phyloP scores from a whole-genome alignment of 2,888 invertebrate genomes.

The Synergus gifuensis region DNA sequence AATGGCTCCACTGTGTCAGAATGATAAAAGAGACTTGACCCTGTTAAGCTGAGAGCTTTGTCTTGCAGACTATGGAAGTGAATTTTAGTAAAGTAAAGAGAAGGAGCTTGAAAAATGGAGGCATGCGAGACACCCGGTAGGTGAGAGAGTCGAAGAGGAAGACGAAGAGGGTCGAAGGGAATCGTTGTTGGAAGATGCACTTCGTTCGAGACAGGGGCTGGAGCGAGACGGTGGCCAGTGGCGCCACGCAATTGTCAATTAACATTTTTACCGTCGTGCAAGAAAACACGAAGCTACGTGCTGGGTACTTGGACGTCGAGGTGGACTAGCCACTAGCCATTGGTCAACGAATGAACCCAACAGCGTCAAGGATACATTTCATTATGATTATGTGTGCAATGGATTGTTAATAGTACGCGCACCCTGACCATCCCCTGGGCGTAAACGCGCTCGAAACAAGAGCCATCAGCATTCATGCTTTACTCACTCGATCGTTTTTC shows the following conservation, averaged over 20 bases:
- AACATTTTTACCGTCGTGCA: conserved; percentile 74
- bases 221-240: conserved; percentile 65
- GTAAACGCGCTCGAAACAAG: conserved; percentile 49
- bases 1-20: no score
- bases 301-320: conserved; percentile 57
- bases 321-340: conserved; percentile 43
- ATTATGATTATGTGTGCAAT: conserved; percentile 69
- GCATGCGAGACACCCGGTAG: conserved; percentile 32
- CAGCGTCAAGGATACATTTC: conserved; percentile 67
- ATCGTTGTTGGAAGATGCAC: conserved; percentile 41
- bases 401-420: conserved; percentile 63
- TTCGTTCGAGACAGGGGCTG: conserved; percentile 13
- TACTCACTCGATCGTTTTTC: conserved; percentile 41
- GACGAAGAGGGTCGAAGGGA: conserved; percentile 41
- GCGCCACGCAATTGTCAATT: conserved; percentile 77
- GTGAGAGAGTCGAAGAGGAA: conserved; percentile 42
- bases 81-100: conserved; percentile 25
- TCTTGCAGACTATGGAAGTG: not conserved
- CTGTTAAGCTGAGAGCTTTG: no score
- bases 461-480: conserved; percentile 42
- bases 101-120: conserved; percentile 4
- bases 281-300: conserved; percentile 70
- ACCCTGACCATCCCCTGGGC: conserved; percentile 49
- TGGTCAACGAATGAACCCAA: conserved; percentile 56
- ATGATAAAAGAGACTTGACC: no score